Evolutionary conservation across 2,797 vertebrate species (phyloP), one percentile per base, ranked within the genome.

Genomic region (Xenops minutus): DNA sequence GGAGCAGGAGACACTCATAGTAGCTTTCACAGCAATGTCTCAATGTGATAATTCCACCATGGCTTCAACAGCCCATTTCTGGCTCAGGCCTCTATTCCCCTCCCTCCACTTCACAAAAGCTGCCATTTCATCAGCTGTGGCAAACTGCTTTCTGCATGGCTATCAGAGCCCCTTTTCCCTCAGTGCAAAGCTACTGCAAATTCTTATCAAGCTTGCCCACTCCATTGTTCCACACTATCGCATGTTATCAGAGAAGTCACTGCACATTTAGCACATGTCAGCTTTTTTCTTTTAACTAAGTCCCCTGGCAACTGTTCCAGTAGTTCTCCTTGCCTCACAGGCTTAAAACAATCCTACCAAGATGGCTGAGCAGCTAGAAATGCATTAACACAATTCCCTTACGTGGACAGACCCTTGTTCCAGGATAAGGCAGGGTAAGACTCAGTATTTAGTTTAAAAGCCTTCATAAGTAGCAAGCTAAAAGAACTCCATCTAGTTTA

Each of bases 161-260:
- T 92, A 93, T 82, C 79, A 0, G 34, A 86, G 87, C 52, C 66
- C 44, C 87, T 76, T 74, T 74, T 63, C 39, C 55, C 56, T 54
- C 66, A 26, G 55, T n/a, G 73, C 52, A 89, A 93, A 83, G 34
- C 85, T 86, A 75, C 95, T 89, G 88, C 92, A 96, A 94, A 88
- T 55, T 86, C 95, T 95, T 96, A 95, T 94, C 87, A 0, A 83
- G 59, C 69, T 91, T 84, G 79, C 85, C 89, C 94, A 91, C 69
- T 59, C 66, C 62, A 93, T 96, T 95, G 92, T 96, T 92, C 73
- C 71, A 59, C 9, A 0, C 63, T 91, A 88, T 90, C 88, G 59
- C 4, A 0, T 41, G 71, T 79, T 94, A 91, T 92, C 37, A 0
- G 59, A 87, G 80, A 49, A 93, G 74, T 71, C 63, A 39, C 66